These are phyloP conservation scores for Ceratothoa steindachneri DNA, from an alignment of 2,888 invertebrate species.

Conservation along the genomic window DNA sequence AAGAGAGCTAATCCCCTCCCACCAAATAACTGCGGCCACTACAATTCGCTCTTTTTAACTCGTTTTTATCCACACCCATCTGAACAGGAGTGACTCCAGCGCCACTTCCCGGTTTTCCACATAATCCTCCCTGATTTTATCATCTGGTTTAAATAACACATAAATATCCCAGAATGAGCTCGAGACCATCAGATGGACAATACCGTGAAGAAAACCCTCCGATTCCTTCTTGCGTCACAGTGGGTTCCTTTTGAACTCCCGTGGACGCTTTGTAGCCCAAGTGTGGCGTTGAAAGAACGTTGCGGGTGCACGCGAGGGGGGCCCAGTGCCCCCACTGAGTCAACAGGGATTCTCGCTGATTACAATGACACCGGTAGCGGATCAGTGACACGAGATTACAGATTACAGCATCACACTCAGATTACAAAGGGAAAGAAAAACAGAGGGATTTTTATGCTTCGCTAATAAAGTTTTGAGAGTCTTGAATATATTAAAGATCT, in stretches of 20 bases:
- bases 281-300: slow-evolving; percentile 1
- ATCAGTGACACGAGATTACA: neutral
- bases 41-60: too few relatives aligned
- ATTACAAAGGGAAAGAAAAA: neutral
- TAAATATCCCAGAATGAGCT: neutral
- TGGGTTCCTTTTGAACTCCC: neutral
- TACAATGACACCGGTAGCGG: slow-evolving; percentile 8
- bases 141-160: neutral
- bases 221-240: neutral
- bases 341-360: slow-evolving; percentile 8
- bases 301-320: neutral
- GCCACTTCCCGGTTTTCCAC: too few relatives aligned
- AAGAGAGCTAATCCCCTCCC: too few relatives aligned
- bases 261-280: neutral
- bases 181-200: neutral
- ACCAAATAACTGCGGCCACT: too few relatives aligned
- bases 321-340: neutral
- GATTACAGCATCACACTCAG: neutral
- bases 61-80: too few relatives aligned
- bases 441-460: too few relatives aligned
- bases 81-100: too few relatives aligned
- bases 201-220: neutral
- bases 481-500: too few relatives aligned
- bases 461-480: neutral
- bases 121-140: neutral